Evolutionary conservation across 1,140 invertebrate species (phyloP).

Genomic region (Acromyrmex charruanus): DNA sequence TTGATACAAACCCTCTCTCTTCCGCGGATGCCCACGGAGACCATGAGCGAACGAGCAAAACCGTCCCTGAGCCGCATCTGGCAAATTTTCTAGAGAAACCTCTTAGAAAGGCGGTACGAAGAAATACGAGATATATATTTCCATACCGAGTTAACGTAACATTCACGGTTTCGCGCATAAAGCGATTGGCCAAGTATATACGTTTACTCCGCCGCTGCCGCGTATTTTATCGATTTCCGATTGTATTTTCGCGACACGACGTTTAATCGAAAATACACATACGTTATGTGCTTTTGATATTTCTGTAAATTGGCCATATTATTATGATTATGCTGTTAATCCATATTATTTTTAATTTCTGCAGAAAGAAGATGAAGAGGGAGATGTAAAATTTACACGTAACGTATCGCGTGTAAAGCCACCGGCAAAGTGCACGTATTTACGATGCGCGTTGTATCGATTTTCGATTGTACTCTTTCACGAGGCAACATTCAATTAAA

Average conservation of each 20-base stretch:
- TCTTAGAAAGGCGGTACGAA: conserved; percentile 44
- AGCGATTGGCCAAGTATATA: conserved; percentile 53
- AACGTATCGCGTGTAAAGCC: not conserved
- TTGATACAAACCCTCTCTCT: conserved; percentile 39
- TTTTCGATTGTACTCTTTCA: conserved; percentile 38
- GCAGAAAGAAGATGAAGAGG: not conserved
- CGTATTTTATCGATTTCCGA: conserved; percentile 45
- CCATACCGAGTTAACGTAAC: conserved; percentile 60
- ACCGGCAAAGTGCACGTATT: conserved; percentile 7
- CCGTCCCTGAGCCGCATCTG: conserved; percentile 44
- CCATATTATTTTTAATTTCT: conserved; percentile 21
- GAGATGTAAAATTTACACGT: not conserved
- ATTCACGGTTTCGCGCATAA: conserved; percentile 57
- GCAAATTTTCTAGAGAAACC: conserved; percentile 60
- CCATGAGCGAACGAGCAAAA: conserved; percentile 40
- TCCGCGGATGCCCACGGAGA: conserved; percentile 15
- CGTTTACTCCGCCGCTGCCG: conserved; percentile 9
- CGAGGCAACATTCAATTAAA: conserved; percentile 29
- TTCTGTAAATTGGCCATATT: conserved; percentile 38
- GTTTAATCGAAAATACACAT: conserved; percentile 54
- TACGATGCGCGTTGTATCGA: conserved; percentile 27
- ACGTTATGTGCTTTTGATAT: conserved; percentile 27
- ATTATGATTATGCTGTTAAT: conserved; percentile 29
- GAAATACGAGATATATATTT: conserved; percentile 55
- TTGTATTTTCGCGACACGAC: conserved; percentile 51